These are phyloP conservation scores for Apus apus DNA, from an alignment of 2,113 vertebrate species.

Conservation along the genomic window DNA sequence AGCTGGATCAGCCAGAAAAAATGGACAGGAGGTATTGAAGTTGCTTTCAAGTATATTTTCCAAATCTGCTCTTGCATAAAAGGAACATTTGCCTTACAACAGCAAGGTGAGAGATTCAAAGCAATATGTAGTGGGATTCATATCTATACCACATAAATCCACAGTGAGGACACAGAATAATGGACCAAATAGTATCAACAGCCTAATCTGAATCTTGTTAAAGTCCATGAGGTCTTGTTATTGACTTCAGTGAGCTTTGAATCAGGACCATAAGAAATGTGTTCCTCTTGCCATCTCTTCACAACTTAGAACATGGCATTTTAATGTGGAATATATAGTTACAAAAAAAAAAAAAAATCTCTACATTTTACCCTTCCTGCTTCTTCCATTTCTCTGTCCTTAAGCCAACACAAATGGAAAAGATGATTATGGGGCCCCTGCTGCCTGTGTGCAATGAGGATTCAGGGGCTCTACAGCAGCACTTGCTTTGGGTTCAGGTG, in stretches of 20 bases:
- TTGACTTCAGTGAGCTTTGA: not conserved
- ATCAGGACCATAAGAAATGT: not conserved
- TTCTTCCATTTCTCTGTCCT: not conserved
- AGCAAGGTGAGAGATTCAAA: not conserved
- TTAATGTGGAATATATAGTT: not conserved
- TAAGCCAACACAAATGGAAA: not conserved
- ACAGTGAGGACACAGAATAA: not conserved
- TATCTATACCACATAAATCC: conserved; percentile 13
- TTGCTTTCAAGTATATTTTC: conserved; percentile 35
- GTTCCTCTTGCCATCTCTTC: not conserved
- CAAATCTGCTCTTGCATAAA: not conserved
- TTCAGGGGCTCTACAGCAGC: not conserved
- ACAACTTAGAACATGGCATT: not conserved
- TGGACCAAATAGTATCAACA: not conserved
- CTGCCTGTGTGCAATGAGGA: accelerated
- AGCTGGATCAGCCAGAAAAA: conserved; percentile 46
- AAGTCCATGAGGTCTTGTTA: not conserved
- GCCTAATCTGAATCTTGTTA: not conserved
- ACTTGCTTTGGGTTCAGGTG: not conserved
- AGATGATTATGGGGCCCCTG: not conserved
- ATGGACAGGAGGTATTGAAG: conserved; percentile 14
- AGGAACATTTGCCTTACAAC: not conserved
- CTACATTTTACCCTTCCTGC: not conserved
- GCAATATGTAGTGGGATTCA: not conserved
- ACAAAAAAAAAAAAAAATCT: not conserved